Conservation (phyloP, 2,113 vertebrate species). For the Mormyrus iriodes region DNA sequence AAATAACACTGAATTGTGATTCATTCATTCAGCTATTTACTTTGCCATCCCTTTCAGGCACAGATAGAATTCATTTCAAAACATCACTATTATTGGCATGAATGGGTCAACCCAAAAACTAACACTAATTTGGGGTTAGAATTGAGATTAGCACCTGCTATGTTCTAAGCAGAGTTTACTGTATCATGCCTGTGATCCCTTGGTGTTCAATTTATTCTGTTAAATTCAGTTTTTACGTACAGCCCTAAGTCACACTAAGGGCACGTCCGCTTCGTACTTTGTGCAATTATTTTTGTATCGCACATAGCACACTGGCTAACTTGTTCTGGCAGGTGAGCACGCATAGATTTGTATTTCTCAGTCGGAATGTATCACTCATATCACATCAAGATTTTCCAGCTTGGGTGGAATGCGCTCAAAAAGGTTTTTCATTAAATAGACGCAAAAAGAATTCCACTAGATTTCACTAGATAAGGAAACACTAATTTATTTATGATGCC, state of each 20-base stretch:
- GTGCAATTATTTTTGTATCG: background rate
- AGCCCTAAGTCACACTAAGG: too few species aligned
- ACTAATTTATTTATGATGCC: too few species aligned
- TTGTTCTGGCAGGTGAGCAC: background rate
- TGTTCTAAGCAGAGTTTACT: too few species aligned
- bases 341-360: background rate
- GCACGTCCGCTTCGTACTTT: too few species aligned
- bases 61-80: background rate
- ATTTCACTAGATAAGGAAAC: background rate
- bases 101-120: background rate
- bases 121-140: background rate
- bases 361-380: background rate
- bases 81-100: background rate
- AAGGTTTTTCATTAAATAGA: background rate
- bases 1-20: background rate
- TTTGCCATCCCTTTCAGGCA: background rate
- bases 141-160: background rate
- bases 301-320: background rate
- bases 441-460: background rate
- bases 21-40: background rate
- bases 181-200: too few species aligned
- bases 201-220: too few species aligned
- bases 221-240: too few species aligned
- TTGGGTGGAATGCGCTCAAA: background rate
- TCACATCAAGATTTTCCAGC: background rate